Evolutionary conservation across 1,140 invertebrate species (phyloP).

Genomic region (Orchesella cincta): DNA sequence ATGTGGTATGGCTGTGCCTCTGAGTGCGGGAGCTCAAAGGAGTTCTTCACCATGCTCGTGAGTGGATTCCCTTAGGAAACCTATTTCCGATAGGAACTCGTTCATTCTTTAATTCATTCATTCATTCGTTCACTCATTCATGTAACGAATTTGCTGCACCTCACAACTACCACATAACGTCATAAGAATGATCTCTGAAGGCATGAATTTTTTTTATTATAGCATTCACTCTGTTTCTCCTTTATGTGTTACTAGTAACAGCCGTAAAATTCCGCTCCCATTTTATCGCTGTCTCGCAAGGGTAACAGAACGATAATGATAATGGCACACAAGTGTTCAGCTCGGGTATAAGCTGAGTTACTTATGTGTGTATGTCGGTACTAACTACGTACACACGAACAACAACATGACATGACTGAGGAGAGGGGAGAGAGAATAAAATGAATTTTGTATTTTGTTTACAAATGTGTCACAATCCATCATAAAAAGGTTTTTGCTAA

Average conservation of each 20-base stretch:
- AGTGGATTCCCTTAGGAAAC: no score
- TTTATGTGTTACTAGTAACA: no score
- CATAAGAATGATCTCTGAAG: no score
- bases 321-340: no score
- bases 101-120: neutral
- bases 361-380: no score
- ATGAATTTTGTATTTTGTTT: conserved; percentile 22
- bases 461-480: conserved; percentile 29
- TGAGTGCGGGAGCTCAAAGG: no score
- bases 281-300: neutral
- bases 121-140: neutral
- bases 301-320: neutral
- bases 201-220: no score
- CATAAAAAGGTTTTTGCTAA: conserved; percentile 3
- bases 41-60: no score
- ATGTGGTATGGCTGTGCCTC: no score
- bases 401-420: neutral
- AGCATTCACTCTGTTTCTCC: no score
- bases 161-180: neutral
- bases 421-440: neutral
- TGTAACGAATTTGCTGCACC: conserved; percentile 18
- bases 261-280: neutral
- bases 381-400: neutral
- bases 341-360: no score
- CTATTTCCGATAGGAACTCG: neutral